Conservation (phyloP, 2,113 vertebrate species). For the Nothoprocta pentlandii region DNA sequence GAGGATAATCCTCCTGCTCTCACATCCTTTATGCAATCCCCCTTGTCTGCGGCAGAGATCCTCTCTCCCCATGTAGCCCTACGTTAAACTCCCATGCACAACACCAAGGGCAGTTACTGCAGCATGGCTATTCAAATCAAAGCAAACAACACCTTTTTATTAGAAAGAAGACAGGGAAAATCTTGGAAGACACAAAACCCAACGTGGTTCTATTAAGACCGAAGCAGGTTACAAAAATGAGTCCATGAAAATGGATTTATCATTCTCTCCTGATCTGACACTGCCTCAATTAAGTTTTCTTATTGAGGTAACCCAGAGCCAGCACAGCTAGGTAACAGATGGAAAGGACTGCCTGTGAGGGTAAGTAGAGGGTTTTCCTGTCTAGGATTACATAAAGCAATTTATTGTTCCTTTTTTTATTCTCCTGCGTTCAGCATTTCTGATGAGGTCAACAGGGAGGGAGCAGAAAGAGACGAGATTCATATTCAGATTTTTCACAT, state of each 20-base stretch:
- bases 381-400: neutral
- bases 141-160: neutral
- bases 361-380: neutral
- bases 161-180: fast-evolving
- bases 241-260: neutral
- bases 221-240: neutral
- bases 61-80: neutral
- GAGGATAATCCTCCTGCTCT: neutral
- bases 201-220: fast-evolving
- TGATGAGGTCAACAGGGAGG: slow-evolving; percentile 31
- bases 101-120: neutral
- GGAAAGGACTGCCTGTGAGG: neutral
- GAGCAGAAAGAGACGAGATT: neutral
- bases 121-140: neutral
- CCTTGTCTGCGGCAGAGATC: neutral
- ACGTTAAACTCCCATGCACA: neutral
- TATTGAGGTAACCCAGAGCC: neutral
- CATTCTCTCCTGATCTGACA: neutral
- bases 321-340: neutral
- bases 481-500: neutral
- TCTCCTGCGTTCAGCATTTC: neutral
- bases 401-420: slow-evolving; percentile 16
- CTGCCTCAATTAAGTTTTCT: slow-evolving; percentile 9
- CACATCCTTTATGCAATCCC: neutral
- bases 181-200: neutral